Evolutionary conservation across 1,140 invertebrate species (phyloP).

Genomic region (Ganaspis sp.): DNA sequence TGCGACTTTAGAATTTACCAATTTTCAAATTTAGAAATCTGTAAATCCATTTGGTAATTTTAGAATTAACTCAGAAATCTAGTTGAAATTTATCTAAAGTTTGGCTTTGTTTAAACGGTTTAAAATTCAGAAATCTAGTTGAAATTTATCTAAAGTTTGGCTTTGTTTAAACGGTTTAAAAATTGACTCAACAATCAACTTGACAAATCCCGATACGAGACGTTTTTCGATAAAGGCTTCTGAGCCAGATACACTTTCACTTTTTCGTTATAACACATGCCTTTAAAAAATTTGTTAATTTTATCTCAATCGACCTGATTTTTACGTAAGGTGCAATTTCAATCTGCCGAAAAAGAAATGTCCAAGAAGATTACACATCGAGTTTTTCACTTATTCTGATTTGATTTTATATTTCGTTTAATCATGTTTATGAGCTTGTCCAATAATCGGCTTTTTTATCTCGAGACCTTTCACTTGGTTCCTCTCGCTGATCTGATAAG

Average conservation of each 20-base stretch:
- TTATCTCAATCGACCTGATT: conserved; percentile 7
- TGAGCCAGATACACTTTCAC: conserved; percentile 6
- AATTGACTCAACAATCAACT: background rate
- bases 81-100: too few species aligned
- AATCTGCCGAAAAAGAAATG: background rate
- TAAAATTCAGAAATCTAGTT: too few species aligned
- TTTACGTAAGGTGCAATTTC: background rate
- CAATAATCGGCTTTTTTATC: background rate
- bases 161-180: background rate
- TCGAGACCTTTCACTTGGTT: conserved; percentile 1
- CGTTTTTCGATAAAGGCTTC: conserved; percentile 31
- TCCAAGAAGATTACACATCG: background rate
- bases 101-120: background rate
- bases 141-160: too few species aligned
- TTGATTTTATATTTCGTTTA: background rate
- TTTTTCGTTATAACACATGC: background rate
- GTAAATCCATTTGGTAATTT: too few species aligned
- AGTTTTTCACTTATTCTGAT: background rate
- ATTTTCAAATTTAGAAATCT: too few species aligned
- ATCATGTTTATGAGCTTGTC: background rate
- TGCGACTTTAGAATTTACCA: too few species aligned
- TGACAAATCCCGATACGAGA: background rate
- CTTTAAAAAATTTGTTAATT: background rate
- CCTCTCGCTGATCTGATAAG: background rate
- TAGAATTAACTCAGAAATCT: too few species aligned